Conservation (phyloP, 1,140 invertebrate species). For the Drosophila serrata region DNA sequence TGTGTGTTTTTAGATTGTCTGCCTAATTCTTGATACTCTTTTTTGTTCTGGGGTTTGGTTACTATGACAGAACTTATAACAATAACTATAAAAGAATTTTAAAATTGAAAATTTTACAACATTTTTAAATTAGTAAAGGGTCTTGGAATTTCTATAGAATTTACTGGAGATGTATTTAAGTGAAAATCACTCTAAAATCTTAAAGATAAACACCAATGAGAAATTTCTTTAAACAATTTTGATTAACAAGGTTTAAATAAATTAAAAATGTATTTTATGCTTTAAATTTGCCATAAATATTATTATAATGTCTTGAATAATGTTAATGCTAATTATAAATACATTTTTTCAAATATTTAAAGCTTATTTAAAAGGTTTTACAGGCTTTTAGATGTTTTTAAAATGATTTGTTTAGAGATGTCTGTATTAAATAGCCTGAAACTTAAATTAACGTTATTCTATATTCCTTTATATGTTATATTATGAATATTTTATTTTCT, state of each 20-base stretch:
- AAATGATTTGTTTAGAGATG: not conserved
- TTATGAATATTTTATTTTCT: too few relatives aligned
- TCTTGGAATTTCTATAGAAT: not conserved
- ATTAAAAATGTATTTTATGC: too few relatives aligned
- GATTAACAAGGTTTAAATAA: too few relatives aligned
- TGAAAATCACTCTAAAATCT: not conserved
- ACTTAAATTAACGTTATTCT: not conserved
- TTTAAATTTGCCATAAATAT: too few relatives aligned
- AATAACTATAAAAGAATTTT: not conserved
- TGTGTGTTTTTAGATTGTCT: slow-evolving; percentile 13
- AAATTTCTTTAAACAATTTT: too few relatives aligned
- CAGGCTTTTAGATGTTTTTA: not conserved
- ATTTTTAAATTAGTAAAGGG: not conserved
- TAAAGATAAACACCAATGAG: too few relatives aligned
- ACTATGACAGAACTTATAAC: not conserved
- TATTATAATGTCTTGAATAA: too few relatives aligned
- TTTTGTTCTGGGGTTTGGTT: not conserved
- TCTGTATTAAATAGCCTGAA: not conserved
- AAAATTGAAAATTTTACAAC: not conserved
- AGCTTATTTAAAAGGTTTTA: rapidly evolving
- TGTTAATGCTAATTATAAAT: too few relatives aligned
- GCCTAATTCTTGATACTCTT: slow-evolving; percentile 32
- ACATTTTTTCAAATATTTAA: not conserved
- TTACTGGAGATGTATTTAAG: not conserved
- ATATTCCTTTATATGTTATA: too few relatives aligned